Percentiles rank a stretch among this genome's conserved stretches.
Evolutionary conservation across 2,888 invertebrate genomes (phyloP).

Genomic region (Lamellibrachia columna): DNA sequence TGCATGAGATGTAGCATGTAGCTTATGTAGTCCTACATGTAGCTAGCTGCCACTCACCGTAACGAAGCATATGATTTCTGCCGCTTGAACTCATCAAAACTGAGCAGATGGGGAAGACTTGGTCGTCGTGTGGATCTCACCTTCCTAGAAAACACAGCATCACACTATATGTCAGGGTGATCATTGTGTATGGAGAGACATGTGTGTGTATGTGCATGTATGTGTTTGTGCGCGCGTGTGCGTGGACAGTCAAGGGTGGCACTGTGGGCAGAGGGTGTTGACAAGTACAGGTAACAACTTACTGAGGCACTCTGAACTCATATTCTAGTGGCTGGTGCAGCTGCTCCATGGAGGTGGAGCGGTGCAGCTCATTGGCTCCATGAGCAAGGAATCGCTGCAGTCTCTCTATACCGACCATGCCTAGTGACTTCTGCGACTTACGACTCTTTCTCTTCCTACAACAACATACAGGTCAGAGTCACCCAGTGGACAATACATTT

Average conservation of each 20-base stretch:
- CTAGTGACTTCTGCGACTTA: slow-evolving; percentile 38
- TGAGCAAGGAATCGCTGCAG: slow-evolving; percentile 53
- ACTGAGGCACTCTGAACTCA: slow-evolving; percentile 57
- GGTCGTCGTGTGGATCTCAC: slow-evolving; percentile 46
- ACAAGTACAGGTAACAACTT: slow-evolving; percentile 32
- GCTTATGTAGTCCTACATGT: too few relatives aligned
- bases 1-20: background rate
- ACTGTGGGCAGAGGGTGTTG: too few relatives aligned
- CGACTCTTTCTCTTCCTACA: slow-evolving; percentile 40
- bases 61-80: background rate
- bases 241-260: background rate
- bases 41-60: background rate
- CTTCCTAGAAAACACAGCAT: slow-evolving; percentile 36
- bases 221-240: background rate
- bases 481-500: background rate
- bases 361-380: slow-evolving; percentile 43
- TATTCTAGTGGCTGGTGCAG: slow-evolving; percentile 50
- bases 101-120: slow-evolving; percentile 55
- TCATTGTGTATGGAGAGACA: too few relatives aligned
- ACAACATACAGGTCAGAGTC: background rate
- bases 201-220: background rate
- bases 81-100: slow-evolving; percentile 54
- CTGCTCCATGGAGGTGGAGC: slow-evolving; percentile 51
- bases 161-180: background rate
- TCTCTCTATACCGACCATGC: slow-evolving; percentile 56